Base-by-base conservation (phyloP, 2,888 invertebrate species). In the Hedychridium roseum region DNA sequence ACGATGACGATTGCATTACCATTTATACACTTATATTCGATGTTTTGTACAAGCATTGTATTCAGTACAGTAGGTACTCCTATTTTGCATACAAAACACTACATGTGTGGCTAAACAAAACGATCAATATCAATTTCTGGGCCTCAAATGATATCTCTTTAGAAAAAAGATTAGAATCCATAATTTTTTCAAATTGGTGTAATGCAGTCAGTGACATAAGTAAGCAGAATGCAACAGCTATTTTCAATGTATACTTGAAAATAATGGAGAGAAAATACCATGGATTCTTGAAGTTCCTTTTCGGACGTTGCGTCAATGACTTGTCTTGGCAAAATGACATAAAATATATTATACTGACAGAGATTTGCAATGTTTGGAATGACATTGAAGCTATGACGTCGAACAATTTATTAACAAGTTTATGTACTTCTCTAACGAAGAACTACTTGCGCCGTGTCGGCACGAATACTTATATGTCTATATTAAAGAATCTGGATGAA, bases 181-280 rank as follows among this genome's bases (percentile, higher is more conserved):
- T 85, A 50, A 79, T 83, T 4, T 84, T 83, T 63, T 82, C 85
- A 36, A 86, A 86, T 64, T 86, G 86, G 86, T 85, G 85, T 63
- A 86, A 84, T 60, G 82, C 84, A 15, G 79, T 85, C 6, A 81
- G 81, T 47, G 85, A 84, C 41, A 79, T 85, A 5, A 80, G 83
- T 60, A 84, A 84, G 62, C 74, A 82, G 30, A 85, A 83, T 58
- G 79, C 80, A 50, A 70, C 51, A 2, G 46, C 64, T 9, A 74
- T 85, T 52, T 84, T 85, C 62, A 66, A 70, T 7, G 50, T 74
- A 66, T 76, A 82, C 66, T 54, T 73, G 76, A 34, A 60, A 28
- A 65, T 75, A 15, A 73, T 75, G 71, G 46, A 39, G 6, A 42
- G 50, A 2, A 72, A 74, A 7, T 71, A 77, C 38, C 42, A 60